Evolutionary conservation across 2,113 vertebrate genomes (phyloP), one percentile per base, ranked within the genome.

Genomic region (Chelonoidis abingdonii): DNA sequence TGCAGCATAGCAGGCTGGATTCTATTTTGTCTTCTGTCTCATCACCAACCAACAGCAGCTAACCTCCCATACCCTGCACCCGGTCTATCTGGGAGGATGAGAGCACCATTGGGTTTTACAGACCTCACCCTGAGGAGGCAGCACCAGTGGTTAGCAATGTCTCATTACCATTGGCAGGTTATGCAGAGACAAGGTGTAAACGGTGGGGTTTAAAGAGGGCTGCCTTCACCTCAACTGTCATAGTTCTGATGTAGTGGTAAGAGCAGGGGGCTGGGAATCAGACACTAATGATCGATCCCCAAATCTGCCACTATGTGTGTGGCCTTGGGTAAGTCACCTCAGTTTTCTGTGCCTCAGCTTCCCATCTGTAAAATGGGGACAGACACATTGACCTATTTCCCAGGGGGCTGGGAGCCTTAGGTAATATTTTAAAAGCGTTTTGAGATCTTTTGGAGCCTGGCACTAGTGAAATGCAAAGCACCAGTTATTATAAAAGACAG

Each of bases 91-190:
- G 81, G 75, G 53, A 31, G 21, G 25, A 79, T 49, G 22, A 35
- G 29, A 31, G 10, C 27, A 31, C 29, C 35, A 4, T 29, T 41
- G 10, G 47, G 27, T 17, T 49, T 80, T 50, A 13, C 47, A 50
- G 47, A 50, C 29, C 8, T 50, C 9, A 4, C 8, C 24, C 3
- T 6, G 49, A 16, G 72, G 0, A 0, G 47, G 62, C 21, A 4
- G 0, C 19, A 5, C 13, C 0, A 1, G 1, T 0, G 21, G 52
- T 38, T 10, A 8, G 1, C 0, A 47, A 5, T 1, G 16, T 54
- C 81, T 14, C 7, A 1, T 16, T n/a, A 5, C 10, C 10, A 4
- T 5, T 10, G 29, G 25, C 5, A 52, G 44, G 5, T 38, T 2
- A 19, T 49, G 25, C 24, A 1, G 13, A 16, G 22, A 47, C 24